Evolutionary conservation across 2,888 invertebrate species (phyloP).

Genomic region (Bellardia bayeri): DNA sequence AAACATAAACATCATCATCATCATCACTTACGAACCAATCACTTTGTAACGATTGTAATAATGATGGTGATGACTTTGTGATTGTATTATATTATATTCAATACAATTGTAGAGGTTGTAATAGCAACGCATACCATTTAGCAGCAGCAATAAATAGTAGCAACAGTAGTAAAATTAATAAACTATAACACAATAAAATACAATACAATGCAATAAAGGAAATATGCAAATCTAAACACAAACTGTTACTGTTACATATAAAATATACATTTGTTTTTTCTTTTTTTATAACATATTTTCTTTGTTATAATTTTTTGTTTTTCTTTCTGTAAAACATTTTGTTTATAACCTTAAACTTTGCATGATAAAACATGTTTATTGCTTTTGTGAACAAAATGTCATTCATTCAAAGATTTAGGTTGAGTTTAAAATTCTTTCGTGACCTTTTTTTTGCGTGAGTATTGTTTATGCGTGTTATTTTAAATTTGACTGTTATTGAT

Average conservation of each 20-base stretch:
- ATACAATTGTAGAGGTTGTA: not conserved
- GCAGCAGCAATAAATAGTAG: not conserved
- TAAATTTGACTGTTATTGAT: too few species aligned
- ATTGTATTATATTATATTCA: not conserved
- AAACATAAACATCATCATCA: too few species aligned
- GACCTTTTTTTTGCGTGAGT: not conserved
- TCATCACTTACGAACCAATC: too few species aligned
- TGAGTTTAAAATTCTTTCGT: constrained; percentile 24
- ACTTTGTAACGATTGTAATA: too few species aligned
- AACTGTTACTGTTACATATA: not conserved
- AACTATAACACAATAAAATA: not conserved
- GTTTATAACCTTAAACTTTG: constrained; percentile 49
- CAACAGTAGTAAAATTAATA: not conserved
- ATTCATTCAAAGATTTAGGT: not conserved
- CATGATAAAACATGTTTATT: not conserved
- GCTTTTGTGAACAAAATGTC: not conserved
- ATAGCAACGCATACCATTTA: too few species aligned
- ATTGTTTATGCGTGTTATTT: too few species aligned
- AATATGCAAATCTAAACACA: constrained; percentile 31
- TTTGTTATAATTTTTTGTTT: constrained; percentile 9
- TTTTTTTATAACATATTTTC: not conserved
- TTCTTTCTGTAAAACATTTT: not conserved
- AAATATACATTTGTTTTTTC: constrained; percentile 7
- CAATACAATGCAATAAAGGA: not conserved
- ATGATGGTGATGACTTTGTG: not conserved